Evolutionary conservation across 2,113 vertebrate genomes (phyloP), one percentile per base, ranked within the genome.

Genomic region (Pseudorhombus dupliciocellatus): DNA sequence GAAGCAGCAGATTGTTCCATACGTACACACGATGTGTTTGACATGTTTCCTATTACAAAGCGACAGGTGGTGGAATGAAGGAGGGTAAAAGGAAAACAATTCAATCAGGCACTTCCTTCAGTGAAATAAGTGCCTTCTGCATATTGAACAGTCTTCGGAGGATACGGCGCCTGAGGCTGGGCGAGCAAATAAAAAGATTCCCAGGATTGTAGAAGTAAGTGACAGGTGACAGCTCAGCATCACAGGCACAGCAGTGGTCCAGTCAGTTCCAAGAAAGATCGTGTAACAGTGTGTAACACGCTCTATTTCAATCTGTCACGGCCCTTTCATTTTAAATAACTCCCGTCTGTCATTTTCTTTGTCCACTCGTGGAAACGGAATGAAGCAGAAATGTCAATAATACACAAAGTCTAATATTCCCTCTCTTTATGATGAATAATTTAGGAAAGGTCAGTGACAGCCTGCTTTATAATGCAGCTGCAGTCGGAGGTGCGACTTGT

Each of bases 151-250:
- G 26, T n/a, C 59, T 56, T 56, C 12, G 37, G 7, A 63, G 52
- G n/a, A 55, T 31, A 70, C 34, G 40, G 70, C 42, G 26, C 31
- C 70, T 70, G 34, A 16, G 20, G 40, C 15, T 22, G 65, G 40
- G 70, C 71, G 79, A 73, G 54, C 28, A 83, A 71, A 84, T 70
- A 53, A 50, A 80, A 67, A 70, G 58, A 70, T 83, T 70, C 50
- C 37, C 37, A 54, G 56, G 50, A 70, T 60, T 71, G 42, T 73
- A 2, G n/a, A 76, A 48, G 28, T 72, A 71, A 75, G 58, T 77
- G 73, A 70, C 75, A 81, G 63, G 42, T 83, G 76, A 79, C 71
- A 70, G 42, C 31, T 68, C 30, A 64, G 51, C 61, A 71, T 87
- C 70, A 77, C 5, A 69, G 52, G 26, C 59, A 71, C 57, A 67